These are phyloP conservation scores for Liopterus haemorrhoidalis DNA, from an alignment of 2,888 invertebrate species.

Conservation along the genomic window DNA sequence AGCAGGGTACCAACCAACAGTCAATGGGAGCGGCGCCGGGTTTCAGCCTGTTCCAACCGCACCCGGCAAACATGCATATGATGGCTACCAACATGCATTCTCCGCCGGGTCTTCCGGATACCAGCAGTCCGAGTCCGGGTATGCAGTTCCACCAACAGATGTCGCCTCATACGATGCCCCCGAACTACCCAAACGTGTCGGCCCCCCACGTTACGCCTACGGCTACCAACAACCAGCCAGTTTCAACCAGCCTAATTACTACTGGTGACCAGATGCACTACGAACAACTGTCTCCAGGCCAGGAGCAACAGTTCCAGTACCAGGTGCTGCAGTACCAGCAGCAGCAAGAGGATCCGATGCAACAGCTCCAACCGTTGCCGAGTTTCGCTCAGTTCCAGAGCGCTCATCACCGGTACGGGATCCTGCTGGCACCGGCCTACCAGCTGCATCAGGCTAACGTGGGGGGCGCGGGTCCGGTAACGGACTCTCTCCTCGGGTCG, in stretches of 20 bases:
- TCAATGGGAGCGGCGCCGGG: constrained; percentile 38
- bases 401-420: constrained; percentile 42
- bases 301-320: constrained; percentile 41
- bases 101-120: constrained; percentile 45
- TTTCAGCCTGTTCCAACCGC: constrained; percentile 46
- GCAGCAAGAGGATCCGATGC: constrained; percentile 39
- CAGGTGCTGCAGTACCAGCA: constrained; percentile 31
- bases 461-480: constrained; percentile 62
- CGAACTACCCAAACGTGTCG: constrained; percentile 77
- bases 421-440: constrained; percentile 53
- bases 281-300: constrained; percentile 47
- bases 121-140: constrained; percentile 40
- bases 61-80: constrained; percentile 43
- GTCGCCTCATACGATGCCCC: constrained; percentile 43
- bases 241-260: constrained; percentile 63
- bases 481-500: constrained; percentile 34
- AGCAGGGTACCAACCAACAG: constrained; percentile 46
- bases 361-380: constrained; percentile 58
- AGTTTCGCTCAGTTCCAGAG: constrained; percentile 63
- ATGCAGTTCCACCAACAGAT: constrained; percentile 40
- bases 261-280: constrained; percentile 59
- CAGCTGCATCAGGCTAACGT: constrained; percentile 58
- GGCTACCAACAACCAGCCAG: constrained; percentile 53
- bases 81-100: constrained; percentile 38
- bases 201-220: constrained; percentile 77